Evolutionary conservation across 2,113 vertebrate species (phyloP), one percentile per base, ranked within the genome.

Genomic region (Microcebus ravelobensis): DNA sequence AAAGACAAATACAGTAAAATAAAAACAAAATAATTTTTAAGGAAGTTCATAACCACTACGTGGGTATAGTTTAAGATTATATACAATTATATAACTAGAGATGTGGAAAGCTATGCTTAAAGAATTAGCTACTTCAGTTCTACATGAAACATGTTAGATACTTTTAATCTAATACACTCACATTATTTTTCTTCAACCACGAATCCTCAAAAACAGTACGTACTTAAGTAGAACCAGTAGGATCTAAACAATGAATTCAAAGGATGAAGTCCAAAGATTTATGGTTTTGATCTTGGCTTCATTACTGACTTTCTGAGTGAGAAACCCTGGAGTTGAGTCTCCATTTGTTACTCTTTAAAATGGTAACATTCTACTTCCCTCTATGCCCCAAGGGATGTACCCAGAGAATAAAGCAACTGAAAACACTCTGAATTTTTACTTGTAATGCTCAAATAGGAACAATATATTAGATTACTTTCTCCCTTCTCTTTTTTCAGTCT

Each of bases 1-100:
- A 82, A 98, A 98, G 87, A 98, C 84, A 97, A 96, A 96, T 61
- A 74, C 6, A 92, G 59, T 87, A 74, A 89, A 95, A 61, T 77
- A 57, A 96, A 93, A 77, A 80, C 27, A 93, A 45, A n/a, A 45
- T 7, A 39, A 29, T 84, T 29, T 55, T 67, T 71, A 81, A 87
- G 31, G n/a, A 95, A 80, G 12, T n/a, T 59, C 12, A 94, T 57
- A 80, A 77, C 76, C 50, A 92, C 25, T 55, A 36, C 18, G 11
- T 70, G n/a, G 25, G 2, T 86, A 27, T 81, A 61, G 77, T 63
- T 82, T 82, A 57, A 91, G 50, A 39, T 45, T 88, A 45, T 25
- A 59, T 59, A 42, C 9, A 76, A 31, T 81, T 82, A 87, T 42
- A 79, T 83, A 91, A 59, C 18, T 65, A 73, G 61, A 88, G 21